Evolutionary conservation across 2,113 vertebrate species (phyloP).

Genomic region (Pantherophis guttatus): DNA sequence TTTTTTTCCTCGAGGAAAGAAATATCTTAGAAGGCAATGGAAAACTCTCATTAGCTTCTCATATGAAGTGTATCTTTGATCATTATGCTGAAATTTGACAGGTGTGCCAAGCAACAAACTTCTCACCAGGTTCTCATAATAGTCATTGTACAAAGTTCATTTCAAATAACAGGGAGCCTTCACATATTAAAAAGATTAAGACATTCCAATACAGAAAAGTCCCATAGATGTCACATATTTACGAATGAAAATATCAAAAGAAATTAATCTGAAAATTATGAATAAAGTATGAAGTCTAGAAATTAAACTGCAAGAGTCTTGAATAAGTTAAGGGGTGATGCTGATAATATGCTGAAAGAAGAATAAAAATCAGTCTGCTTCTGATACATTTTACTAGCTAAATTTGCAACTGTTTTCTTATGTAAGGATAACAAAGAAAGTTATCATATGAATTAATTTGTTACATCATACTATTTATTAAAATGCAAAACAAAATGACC

Average conservation of each 20-base stretch:
- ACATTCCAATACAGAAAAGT: slow-evolving; percentile 52
- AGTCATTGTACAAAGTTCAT: slow-evolving; percentile 44
- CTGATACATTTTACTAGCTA: slow-evolving; percentile 5
- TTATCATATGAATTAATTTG: slow-evolving; percentile 59
- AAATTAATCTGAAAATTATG: slow-evolving; percentile 62
- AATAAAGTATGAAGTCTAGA: slow-evolving; percentile 67
- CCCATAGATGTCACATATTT: slow-evolving; percentile 59
- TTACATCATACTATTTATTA: slow-evolving; percentile 58
- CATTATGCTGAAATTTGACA: slow-evolving; percentile 25
- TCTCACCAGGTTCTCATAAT: slow-evolving; percentile 41
- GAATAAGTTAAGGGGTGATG: slow-evolving; percentile 45
- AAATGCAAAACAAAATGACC: slow-evolving; percentile 61
- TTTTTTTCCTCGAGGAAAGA: slow-evolving; percentile 42
- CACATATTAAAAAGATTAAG: slow-evolving; percentile 53
- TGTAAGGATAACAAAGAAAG: slow-evolving; percentile 55
- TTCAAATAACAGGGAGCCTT: slow-evolving; percentile 39
- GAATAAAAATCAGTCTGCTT: slow-evolving; percentile 41
- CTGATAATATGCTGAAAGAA: slow-evolving; percentile 31
- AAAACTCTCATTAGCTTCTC: slow-evolving; percentile 59
- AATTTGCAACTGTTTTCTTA: slow-evolving; percentile 52
- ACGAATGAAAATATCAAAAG: slow-evolving; percentile 70
- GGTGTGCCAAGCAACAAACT: slow-evolving; percentile 51
- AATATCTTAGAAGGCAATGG: slow-evolving; percentile 30
- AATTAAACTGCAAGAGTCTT: slow-evolving; percentile 57
- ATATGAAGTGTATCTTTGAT: slow-evolving; percentile 58